Base-by-base conservation (phyloP, 1,140 invertebrate species). In the Formica exsecta region DNA sequence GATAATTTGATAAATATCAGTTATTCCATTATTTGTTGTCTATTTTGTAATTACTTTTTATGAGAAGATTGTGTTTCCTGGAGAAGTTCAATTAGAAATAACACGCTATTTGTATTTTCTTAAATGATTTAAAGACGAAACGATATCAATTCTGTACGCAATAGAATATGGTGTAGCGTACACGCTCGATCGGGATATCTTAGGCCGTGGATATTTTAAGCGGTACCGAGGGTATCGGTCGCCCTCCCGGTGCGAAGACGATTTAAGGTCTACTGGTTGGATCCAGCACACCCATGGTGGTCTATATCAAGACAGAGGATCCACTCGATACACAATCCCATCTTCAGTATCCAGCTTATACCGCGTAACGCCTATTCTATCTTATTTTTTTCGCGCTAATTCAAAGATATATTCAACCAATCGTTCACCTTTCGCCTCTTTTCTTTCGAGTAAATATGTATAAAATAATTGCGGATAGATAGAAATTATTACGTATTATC, bases 231-330 rank as follows among this genome's bases (percentile, higher is more conserved):
- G 75, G 85, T 85, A 90, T 87, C 71, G 85, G 88, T 90, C 90
- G 90, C 76, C 85, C 91, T 89, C 93, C 93, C 70, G 92, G 87
- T 92, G 93, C 41, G 93, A 92, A 80, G 89, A 94, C 90, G 93
- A 94, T 93, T 94, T 94, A 94, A 90, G 85, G 89, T 89, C 92
- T 91, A 93, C 92, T 88, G 89, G 83, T 90, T 86, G 84, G 86
- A 88, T 64, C 73, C 88, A 83, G 85, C 89, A 89, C 93, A 88
- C 92, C 89, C 91, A 93, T 81, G 92, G 93, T 93, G 92, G 92
- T 93, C 93, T 93, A 93, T 92, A 93, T 93, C 92, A 89, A 92
- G 87, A 91, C 87, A 92, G 80, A 91, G 79, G 87, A 87, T 76
- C 89, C 83, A 86, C 87, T 92, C 88, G 87, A 91, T 92, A 91